Evolutionary conservation across 2,888 invertebrate genomes (phyloP), one percentile per base, ranked within the genome.

Genomic region (Cosmorhoe ocellata): DNA sequence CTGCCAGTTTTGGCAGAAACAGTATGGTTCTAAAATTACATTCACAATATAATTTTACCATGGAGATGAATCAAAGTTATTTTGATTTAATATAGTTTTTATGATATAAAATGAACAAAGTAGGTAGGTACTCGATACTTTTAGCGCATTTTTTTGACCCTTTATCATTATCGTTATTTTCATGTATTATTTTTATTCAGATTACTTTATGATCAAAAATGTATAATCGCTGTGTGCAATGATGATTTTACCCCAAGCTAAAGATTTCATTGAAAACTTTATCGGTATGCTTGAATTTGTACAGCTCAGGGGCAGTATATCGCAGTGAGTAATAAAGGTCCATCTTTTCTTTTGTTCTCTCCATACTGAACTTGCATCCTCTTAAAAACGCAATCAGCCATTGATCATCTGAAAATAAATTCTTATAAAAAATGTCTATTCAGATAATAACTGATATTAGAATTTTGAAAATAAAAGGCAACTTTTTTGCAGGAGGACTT

Each of bases 351-450:
- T 93, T 93, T 0, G 92, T 80, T 38, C 89, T 78, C 60, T 93
- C 93, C 56, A 93, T 63, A 58, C 92, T 92, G 67, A 86, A 92
- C 71, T 93, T 93, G 63, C 92, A 92, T 18, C 93, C 92, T 32
- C 93, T 81, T 33, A 93, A 69, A 70, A 92, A 93, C 2, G 90
- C 78, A 4, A 91, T 75, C 39, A 93, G 64, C 79, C 91, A 92
- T 68, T 93, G 92, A 58, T 93, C 92, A 70, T 92, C 92, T 90
- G 68, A 6, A 55, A 27, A 11, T 6, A 11, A 24, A 10, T 28
- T 28, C n/a, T n/a, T n/a, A n/a, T n/a, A n/a, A n/a, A 18, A 18
- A 18, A 18, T 18, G 18, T 18, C 2, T 4, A 2, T 18, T 2
- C 18, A 18, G 18, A 18, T 18, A 2, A 18, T 3, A 3, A 3